Base-by-base conservation (phyloP, 2,888 invertebrate species). In the Chymomyza amoena region DNA sequence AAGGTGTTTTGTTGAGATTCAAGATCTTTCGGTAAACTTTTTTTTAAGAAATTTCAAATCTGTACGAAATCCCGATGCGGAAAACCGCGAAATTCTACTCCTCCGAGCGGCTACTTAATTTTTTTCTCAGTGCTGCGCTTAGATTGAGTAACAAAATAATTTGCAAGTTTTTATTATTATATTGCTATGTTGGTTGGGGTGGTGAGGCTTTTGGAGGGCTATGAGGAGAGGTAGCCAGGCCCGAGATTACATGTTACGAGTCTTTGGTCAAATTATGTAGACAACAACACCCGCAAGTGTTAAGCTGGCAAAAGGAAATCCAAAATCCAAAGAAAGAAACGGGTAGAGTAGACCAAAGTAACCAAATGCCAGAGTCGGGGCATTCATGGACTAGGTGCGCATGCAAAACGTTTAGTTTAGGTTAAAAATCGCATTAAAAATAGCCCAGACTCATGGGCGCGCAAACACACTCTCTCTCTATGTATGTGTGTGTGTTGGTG, bases 221-320 rank as follows among this genome's bases (percentile, higher is more conserved):
- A 45, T 6, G 54, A 54, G 20, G 9, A 57, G n/a, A n/a, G n/a
- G n/a, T n/a, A n/a, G 54, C 28, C 18, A 4, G 9, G 9, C 10
- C 13, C 20, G 10, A 57, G 83, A 87, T 83, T 83, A 83, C 83
- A 87, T 85, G 87, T 83, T 83, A 15, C 25, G 36, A 32, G 32
- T 16, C 51, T 39, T 10, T 16, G 32, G 32, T 39, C 28, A 87
- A 83, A 82, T 84, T 87, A 84, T 85, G 80, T 80, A 78, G 86
- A 75, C 84, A 80, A 86, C 77, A 88, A 87, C 87, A 88, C 89
- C 87, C 89, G 89, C 89, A 89, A 89, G 87, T 88, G 86, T 80
- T 85, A 86, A 86, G 81, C 89, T 80, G 81, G 81, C 79, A 78
- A 62, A 59, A 59, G 20, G 20, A 28, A 59, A 59, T 15, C 16